Base-by-base conservation (phyloP, 2,797 vertebrate species). In the Urophycis tenuis region DNA sequence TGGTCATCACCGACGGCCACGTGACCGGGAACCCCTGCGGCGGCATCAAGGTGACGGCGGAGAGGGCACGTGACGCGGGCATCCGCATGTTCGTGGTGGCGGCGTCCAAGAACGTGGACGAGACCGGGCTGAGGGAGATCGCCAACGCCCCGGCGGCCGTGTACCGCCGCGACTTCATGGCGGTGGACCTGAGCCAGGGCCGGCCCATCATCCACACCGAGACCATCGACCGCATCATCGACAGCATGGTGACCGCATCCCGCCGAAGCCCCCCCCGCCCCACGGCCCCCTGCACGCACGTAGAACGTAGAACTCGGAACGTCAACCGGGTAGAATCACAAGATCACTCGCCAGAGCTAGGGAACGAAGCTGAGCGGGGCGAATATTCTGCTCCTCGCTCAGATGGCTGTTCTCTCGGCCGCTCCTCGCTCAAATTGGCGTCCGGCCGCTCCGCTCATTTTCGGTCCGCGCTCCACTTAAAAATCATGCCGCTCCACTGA, bases 1-100 rank as follows among this genome's bases (percentile, higher is more conserved):
- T 99, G 72, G 93, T 99, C 83, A 95, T 99, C 91, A 99, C 98
- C 0, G 98, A 99, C 0, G 98, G 97, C 73, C 97, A 98, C 0
- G 95, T 97, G 80, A 99, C 98, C 0, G 96, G 94, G 76, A 95
- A 83, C 85, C 95, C 93, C 0, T 99, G 97, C 0, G 93, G 93
- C 0, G 96, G 96, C 19, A 94, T 98, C 88, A 98, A 97, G 88
- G 41, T 91, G 80, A 90, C 95, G 41, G 94, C 95, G 0, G 97
- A 99, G 83, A 85, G 34, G 22, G 97, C 95, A 0, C 94, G 95
- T 0, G 95, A 97, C 0, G 86, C 92, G 74, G 91, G 87, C 22
- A 95, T 99, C 85, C 93, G 90, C 75, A 86, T 99, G 30, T 99
- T 99, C 0, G 91, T 91, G 0, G 94, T 99, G 79, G 94, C 97